Evolutionary conservation across 1,140 invertebrate genomes (phyloP).

Genomic region (Pteromalus puparum): DNA sequence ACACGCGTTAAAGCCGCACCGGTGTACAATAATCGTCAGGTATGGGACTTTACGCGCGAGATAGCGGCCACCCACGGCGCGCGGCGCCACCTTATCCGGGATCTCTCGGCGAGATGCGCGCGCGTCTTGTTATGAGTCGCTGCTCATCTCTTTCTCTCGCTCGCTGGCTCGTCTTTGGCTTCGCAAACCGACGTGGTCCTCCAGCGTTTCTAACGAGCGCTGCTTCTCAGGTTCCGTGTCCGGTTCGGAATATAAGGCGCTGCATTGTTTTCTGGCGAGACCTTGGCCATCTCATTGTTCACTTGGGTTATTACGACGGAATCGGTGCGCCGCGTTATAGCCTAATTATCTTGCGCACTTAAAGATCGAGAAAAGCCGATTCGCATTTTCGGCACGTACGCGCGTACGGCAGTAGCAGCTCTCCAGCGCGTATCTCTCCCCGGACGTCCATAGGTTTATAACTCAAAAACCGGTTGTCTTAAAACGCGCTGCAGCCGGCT

Average conservation of each 20-base stretch:
- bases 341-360: conserved; percentile 35
- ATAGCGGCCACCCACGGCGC: conserved; percentile 70
- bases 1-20: conserved; percentile 14
- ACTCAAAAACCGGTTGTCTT: conserved; percentile 57
- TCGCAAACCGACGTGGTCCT: conserved; percentile 30
- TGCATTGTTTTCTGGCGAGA: conserved; percentile 61
- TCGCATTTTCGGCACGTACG: not conserved
- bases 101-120: conserved; percentile 65
- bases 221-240: conserved; percentile 73
- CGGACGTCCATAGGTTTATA: conserved; percentile 14
- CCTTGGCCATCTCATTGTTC: not conserved
- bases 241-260: conserved; percentile 61
- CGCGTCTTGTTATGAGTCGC: conserved; percentile 63
- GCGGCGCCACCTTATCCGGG: conserved; percentile 71
- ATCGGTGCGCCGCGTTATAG: conserved; percentile 24
- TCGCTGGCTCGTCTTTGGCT: conserved; percentile 8
- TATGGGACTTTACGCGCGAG: conserved; percentile 37
- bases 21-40: conserved; percentile 13
- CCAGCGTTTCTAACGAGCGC: conserved; percentile 53
- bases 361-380: not conserved
- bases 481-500: conserved; percentile 43
- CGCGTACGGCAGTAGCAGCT: not conserved
- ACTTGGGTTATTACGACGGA: conserved; percentile 7
- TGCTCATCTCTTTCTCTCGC: conserved; percentile 57
- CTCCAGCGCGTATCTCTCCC: not conserved